Base-by-base conservation (phyloP, 2,797 vertebrate species). In the Pseudochaenichthys georgianus region DNA sequence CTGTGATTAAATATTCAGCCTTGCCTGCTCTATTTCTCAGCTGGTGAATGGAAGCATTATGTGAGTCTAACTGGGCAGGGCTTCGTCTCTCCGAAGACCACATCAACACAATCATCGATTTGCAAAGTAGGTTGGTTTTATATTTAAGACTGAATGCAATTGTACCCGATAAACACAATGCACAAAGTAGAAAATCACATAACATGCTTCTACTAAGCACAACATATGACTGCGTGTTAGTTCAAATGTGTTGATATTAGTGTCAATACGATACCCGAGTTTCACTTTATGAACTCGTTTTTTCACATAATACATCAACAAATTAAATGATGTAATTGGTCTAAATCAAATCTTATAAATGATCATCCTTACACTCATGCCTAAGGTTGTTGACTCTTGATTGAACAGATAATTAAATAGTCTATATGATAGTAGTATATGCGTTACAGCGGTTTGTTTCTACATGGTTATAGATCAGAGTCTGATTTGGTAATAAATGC, bases 1-100 rank as follows among this genome's bases (percentile, higher is more conserved):
- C 63, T 41, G 55, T 47, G 34, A 77, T 61, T 71, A 70, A 45
- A 78, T 46, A 63, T 69, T 80, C 74, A 69, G 46, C 38, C 48
- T 53, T 58, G 16, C 58, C 38, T 48, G 13, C 61, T 77, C 38
- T 31, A 17, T 64, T 58, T 62, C 74, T 60, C 11, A 64, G 41
- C 28, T 11, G 19, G 41, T 21, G 57, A 58, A 69, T 55, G 34
- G 23, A 77, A 70, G 48, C 19, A 41, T 64, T 54, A 51, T 55
- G 73, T 57, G 23, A 46, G 42, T 42, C 43, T 31, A 31, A 46
- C 1, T 21, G 11, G 45, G 46, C 19, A 41, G 7, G 5, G 17
- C 41, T 60, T 46, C 0, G 23, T 23, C 31, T 58, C 41, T 51
- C 10, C 16, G n/a, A 11, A 72, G 0, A 72, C 17, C 1, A 13